Evolutionary conservation across 2,888 invertebrate genomes (phyloP), one percentile per base, ranked within the genome.

Genomic region (Helicoverpa assulta): DNA sequence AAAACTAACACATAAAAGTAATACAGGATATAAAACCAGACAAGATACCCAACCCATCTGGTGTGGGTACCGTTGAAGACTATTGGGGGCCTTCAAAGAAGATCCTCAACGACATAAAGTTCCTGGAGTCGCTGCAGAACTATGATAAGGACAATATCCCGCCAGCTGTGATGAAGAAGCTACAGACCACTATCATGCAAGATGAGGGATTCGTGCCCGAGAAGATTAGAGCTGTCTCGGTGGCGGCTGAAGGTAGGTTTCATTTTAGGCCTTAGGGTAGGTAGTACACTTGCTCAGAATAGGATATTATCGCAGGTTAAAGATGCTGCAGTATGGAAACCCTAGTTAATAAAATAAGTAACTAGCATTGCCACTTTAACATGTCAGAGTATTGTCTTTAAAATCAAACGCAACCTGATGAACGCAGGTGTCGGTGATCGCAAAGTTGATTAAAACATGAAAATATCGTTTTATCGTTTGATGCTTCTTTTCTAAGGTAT

Each of bases 121-220:
- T 99, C 89, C 93, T 99, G 65, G 99, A 99, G 78, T 97, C 97
- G 19, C 95, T 99, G 64, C 96, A 98, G 51, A 97, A 97, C 84
- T 99, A 97, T 85, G 99, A 99, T 88, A 99, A 99, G 91, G 99
- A 99, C 86, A 99, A 99, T 88, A 99, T 99, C 79, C 97, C 98
- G 0, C 97, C 97, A 0, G 91, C 96, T 0, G 97, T 98, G 2
- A 99, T 99, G 95, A 97, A 98, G 89, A 98, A 97, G 86, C 96
- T 99, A 63, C 97, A 98, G 79, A 97, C 97, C 47, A 97, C 97
- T 81, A 98, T 99, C 67, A 93, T 98, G 86, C 96, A 96, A 43
- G 98, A 99, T 88, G 98, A 98, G 66, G 98, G 98, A 61, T 99
- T 99, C 89, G 98, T 98, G 88, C 99, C 99, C 0, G 99, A 99